Base-by-base conservation (phyloP, 2,797 vertebrate genomes). In the Chelon labrosus region DNA sequence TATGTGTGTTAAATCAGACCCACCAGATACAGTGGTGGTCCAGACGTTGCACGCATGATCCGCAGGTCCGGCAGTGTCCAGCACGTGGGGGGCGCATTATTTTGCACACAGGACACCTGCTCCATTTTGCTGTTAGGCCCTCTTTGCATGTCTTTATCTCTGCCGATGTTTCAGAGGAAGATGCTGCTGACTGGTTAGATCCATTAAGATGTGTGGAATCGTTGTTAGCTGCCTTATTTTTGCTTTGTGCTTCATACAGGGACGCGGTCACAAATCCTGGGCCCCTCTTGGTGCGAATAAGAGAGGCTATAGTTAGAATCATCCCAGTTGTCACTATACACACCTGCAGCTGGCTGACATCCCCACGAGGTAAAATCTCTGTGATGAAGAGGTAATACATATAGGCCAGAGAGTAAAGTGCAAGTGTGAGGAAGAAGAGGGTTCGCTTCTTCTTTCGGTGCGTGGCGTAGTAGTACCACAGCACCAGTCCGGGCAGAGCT, bases 391-490 rank as follows among this genome's bases (percentile, higher is more conserved):
- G 93, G 35, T 96, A 98, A 85, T 98, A 98, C 96, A 97, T 97
- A 85, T 97, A 97, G 71, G 92, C 96, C 86, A 98, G 87, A 16
- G 97, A 98, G 90, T 96, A 97, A 3, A 98, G 94, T 0, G 95
- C 95, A 0, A 98, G 91, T 74, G 96, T 96, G 80, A 98, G 89
- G 93, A 98, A 98, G 90, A 98, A 97, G 39, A 97, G 94, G 11
- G 96, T 97, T 80, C 93, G 96, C 1, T 94, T 95, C 88, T 95
- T 97, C 75, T 92, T 94, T 41, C 90, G 85, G 91, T 98, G 97
- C 0, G 96, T 98, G 92, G 96, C 94, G 80, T 97, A 96, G 92
- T 98, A 98, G 77, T 97, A 98, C 96, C 96, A 96, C 54, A 98
- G 94, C 69, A 97, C 91, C 86, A 97, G 87, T 59, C 84, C 80